Base-by-base conservation (phyloP, 2,888 invertebrate genomes). In the Creontiades dilutus region DNA sequence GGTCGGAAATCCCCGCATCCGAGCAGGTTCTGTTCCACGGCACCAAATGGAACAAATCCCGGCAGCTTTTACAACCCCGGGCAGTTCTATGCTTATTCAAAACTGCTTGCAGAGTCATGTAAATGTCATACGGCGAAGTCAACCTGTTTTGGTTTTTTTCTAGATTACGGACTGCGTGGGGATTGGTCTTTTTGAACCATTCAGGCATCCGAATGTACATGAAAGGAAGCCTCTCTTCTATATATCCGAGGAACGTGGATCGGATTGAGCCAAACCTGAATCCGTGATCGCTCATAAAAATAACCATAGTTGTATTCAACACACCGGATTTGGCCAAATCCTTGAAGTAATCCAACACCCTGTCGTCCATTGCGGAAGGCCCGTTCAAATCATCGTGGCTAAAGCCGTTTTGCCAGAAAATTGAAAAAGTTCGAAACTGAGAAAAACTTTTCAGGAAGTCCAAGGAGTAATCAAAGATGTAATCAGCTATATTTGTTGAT, bases 221-320 rank as follows among this genome's bases (percentile, higher is more conserved):
- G 92, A 95, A 96, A 0, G 97, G 97, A 92, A 97, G 92, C 16
- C 97, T 95, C 92, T 97, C 96, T 92, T 97, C 97, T 92, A 96
- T 95, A 94, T 96, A 97, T 0, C 97, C 96, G 48, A 96, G 95
- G 91, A 95, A 94, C 1, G 95, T 95, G 90, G 95, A 93, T 2
- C 97, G 94, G 68, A 96, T 94, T n/a, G 95, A 94, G 0, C 97
- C 97, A 93, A 96, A 97, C 13, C 97, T 94, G 92, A 96, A 94
- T 0, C 97, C 97, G 92, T 97, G 97, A 92, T 97, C 97, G 92
- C 97, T 97, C 88, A 97, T 94, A 91, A 96, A 96, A 89, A 97
- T 94, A 0, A 97, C 93, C 92, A 97, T 95, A 0, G 96, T 95
- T 76, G 95, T 95, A 68, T 95, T 94, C 85, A 96, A 92, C 7